Evolutionary conservation across 2,888 invertebrate species (phyloP), one percentile per base, ranked within the genome.

Genomic region (Melinaea menophilus): DNA sequence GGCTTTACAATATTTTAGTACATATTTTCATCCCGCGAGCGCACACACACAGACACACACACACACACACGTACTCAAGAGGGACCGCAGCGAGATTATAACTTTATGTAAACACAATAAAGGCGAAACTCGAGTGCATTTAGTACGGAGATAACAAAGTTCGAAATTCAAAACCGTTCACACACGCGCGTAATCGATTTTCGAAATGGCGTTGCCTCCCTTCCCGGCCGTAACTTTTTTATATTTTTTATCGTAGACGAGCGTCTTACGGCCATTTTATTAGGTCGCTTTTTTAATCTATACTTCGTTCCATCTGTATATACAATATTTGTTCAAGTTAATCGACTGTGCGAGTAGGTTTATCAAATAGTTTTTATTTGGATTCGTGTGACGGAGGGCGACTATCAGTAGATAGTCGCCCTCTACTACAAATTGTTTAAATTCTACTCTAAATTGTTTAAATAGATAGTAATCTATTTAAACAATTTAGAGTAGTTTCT

Each of bases 151-250:
- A 51, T 31, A n/a, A 31, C n/a, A 63, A 65, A 69, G 69, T 72
- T 72, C 68, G 69, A 72, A 73, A 70, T 72, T 69, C 85, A 85
- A 86, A 86, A 87, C 81, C 76, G 78, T 80, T 71, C 84, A 87
- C 84, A 87, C 85, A 85, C 86, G 84, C 84, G 86, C 72, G 79
- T 82, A 84, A 88, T 88, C 88, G 88, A 88, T 88, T 88, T 88
- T 88, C 79, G 85, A 88, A 85, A 85, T 75, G 78, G 76, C 78
- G 79, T 71, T 73, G 73, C 72, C 76, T 76, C 74, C 80, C 56
- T 41, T 41, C 72, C 76, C 73, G 74, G 79, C 79, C 67, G 69
- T 65, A 63, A 66, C 69, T 62, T 68, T 71, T 69, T 70, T 69
- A 65, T 66, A 67, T 71, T 73, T 70, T 71, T 68, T 65, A 68